phyloP scores from a whole-genome alignment of 2,888 invertebrate species.

The Tiliacea aurago region DNA sequence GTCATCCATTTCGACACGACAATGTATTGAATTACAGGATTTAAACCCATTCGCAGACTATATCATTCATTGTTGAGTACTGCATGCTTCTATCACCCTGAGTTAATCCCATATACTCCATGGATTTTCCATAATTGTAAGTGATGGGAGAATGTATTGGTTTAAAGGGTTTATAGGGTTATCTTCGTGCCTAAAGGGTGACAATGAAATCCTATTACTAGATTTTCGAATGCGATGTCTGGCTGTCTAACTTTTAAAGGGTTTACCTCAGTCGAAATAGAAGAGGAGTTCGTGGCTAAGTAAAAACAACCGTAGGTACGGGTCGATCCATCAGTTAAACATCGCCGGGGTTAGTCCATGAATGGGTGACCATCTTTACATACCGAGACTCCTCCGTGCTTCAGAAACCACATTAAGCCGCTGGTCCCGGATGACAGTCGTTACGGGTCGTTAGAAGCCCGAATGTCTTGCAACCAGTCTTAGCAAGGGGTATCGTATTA shows the following conservation, averaged over 20 bases:
- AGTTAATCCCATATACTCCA: not conserved
- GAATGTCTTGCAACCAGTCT: too few species aligned
- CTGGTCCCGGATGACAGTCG: too few species aligned
- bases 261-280: not conserved
- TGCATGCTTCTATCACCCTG: not conserved
- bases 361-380: too few species aligned
- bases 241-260: not conserved
- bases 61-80: not conserved
- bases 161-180: not conserved
- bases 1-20: slow-evolving; percentile 6
- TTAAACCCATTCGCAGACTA: slow-evolving; percentile 7
- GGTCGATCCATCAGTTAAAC: too few species aligned
- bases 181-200: not conserved
- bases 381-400: too few species aligned
- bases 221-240: not conserved
- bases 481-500: too few species aligned
- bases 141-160: not conserved
- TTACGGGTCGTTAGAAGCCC: too few species aligned
- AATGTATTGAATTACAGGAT: slow-evolving; percentile 25
- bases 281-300: too few species aligned
- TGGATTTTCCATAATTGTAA: not conserved
- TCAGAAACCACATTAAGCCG: too few species aligned
- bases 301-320: too few species aligned
- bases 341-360: too few species aligned
- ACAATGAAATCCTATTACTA: slow-evolving; percentile 6